Conservation (phyloP, 2,113 vertebrate species). For the Aix galericulata region DNA sequence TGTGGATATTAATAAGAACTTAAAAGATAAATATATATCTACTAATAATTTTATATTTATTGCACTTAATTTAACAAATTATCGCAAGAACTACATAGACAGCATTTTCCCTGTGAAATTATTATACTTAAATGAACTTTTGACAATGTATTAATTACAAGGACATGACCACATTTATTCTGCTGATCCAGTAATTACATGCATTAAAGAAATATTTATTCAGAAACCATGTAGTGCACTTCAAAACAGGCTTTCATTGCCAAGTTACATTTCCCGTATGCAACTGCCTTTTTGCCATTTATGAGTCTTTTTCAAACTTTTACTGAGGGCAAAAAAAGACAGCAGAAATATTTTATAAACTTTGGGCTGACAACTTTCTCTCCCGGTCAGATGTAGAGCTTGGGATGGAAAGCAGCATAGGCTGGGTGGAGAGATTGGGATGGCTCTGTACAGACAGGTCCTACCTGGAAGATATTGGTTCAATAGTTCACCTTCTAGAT, state of each 20-base stretch:
- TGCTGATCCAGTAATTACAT: conserved; percentile 84
- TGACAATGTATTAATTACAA: conserved; percentile 87
- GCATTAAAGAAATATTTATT: conserved; percentile 87
- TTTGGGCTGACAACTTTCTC: neutral
- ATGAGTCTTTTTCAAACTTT: conserved; percentile 64
- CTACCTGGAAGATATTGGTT: neutral
- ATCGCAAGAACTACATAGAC: conserved; percentile 75
- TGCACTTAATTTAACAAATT: conserved; percentile 83
- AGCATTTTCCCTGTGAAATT: conserved; percentile 81
- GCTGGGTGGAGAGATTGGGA: fast-evolving
- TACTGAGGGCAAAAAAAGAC: conserved; percentile 27
- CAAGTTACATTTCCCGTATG: conserved; percentile 75
- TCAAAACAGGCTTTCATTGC: conserved; percentile 76
- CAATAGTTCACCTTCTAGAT: neutral
- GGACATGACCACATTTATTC: conserved; percentile 86
- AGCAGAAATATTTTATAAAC: conserved; percentile 18
- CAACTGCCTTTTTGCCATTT: conserved; percentile 69
- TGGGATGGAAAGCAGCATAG: neutral
- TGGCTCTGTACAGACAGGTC: neutral
- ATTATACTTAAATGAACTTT: conserved; percentile 87
- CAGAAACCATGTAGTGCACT: conserved; percentile 78
- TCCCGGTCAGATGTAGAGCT: neutral
- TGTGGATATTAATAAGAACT: conserved; percentile 36
- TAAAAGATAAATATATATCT: conserved; percentile 61
- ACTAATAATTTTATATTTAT: conserved; percentile 79